Percentiles rank a stretch among this genome's conserved stretches.
phyloP scores from a whole-genome alignment of 2,888 invertebrate genomes.

The Tetragonula carbonaria region DNA sequence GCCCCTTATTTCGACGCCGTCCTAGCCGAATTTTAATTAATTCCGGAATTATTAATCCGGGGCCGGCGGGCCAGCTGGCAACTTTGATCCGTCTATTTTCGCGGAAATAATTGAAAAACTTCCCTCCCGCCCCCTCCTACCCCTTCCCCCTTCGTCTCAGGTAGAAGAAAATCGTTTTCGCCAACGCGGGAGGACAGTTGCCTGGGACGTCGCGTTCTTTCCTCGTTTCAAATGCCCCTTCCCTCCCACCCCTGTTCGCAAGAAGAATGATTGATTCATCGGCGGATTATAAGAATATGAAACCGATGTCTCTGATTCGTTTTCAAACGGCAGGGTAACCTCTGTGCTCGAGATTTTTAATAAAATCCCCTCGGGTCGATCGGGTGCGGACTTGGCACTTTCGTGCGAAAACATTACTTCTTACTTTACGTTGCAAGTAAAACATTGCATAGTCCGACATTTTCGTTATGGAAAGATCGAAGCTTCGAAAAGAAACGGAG shows the following conservation, averaged over 20 bases:
- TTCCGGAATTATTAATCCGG: slow-evolving; percentile 57
- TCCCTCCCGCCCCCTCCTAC: slow-evolving; percentile 6
- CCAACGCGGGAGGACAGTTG: not conserved
- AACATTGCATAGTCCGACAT: too few relatives aligned
- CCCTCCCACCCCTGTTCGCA: not conserved
- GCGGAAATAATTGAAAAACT: slow-evolving; percentile 64
- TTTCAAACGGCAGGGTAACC: not conserved
- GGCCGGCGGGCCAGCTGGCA: slow-evolving; percentile 32
- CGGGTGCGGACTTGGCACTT: too few relatives aligned
- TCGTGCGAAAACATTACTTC: too few relatives aligned
- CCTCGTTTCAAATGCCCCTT: not conserved
- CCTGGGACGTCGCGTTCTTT: not conserved
- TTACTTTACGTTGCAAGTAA: too few relatives aligned
- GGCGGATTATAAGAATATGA: not conserved
- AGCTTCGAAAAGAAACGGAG: too few relatives aligned
- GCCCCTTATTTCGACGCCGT: slow-evolving; percentile 43
- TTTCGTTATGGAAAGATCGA: too few relatives aligned
- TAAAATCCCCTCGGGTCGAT: too few relatives aligned
- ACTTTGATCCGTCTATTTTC: slow-evolving; percentile 55
- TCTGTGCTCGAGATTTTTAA: too few relatives aligned
- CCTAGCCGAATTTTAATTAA: slow-evolving; percentile 61
- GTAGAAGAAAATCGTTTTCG: not conserved
- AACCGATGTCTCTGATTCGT: too few relatives aligned
- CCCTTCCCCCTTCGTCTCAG: too few relatives aligned
- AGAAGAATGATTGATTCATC: not conserved